Evolutionary conservation across 2,797 vertebrate genomes (phyloP), one percentile per base, ranked within the genome.

Genomic region (Erethizon dorsatum): DNA sequence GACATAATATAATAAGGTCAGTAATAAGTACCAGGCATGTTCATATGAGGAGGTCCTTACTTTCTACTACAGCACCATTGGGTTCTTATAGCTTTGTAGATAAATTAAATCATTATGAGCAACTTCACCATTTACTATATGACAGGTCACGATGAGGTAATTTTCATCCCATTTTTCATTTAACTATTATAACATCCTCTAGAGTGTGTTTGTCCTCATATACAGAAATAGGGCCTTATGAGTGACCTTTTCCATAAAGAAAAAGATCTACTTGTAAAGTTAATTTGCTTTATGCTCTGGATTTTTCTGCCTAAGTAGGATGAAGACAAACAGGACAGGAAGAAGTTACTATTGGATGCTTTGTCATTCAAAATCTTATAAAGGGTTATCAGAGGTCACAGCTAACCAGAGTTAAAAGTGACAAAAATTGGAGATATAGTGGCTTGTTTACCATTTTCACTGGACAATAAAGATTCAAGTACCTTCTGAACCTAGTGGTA

Each of bases 41-140:
- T 80, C 82, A 52, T 84, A 57, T 93, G 90, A 73, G 67, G 85
- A 94, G 45, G 47, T 90, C 73, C 61, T 96, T 57, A 92, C 69
- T 95, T 80, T 83, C 57, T 45, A 63, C 18, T 28, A 83, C 5
- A 41, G 69, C 18, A 47, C 24, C 31, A 56, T 2, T 67, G 87
- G 87, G 63, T 45, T 33, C 37, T 57, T 56, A 59, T 33, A 93
- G 94, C 79, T 50, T 22, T 71, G 41, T 41, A 88, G 83, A 45
- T 84, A 96, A 96, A 83, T 13, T 54, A 92, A 95, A 80, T 84
- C 6, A 57, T 59, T 73, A 69, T 26, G 3, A 83, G 18, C 24
- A 93, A 77, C 67, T 96, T 96, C 24, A 84, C 63, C 56, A 80
- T 96, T 83, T 78, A 82, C 37, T 79, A 41, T 75, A 85, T 57